Evolutionary conservation across 1,140 invertebrate species (phyloP).

Genomic region (Eupeodes corollae): DNA sequence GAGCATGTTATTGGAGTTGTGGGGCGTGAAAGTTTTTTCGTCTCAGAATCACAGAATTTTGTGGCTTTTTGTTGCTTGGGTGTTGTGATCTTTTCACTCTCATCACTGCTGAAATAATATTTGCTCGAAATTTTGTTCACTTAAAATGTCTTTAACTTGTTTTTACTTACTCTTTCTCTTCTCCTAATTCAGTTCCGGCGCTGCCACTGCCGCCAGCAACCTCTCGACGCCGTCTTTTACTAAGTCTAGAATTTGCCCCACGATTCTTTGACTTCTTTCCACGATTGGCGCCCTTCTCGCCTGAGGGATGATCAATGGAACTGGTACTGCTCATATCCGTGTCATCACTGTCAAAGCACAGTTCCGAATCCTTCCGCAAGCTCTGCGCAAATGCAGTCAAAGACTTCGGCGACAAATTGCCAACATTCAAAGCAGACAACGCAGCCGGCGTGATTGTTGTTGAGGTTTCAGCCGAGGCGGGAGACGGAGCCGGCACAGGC

Average conservation of each 20-base stretch:
- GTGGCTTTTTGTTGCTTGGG: no score
- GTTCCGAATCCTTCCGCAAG: slow-evolving; percentile 16
- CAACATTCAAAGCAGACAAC: slow-evolving; percentile 6
- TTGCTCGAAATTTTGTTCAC: no score
- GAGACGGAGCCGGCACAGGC: neutral
- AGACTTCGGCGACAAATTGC: slow-evolving; percentile 17
- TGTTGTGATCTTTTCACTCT: no score
- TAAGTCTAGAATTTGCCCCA: slow-evolving; percentile 12
- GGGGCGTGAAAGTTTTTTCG: no score
- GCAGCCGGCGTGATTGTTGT: neutral
- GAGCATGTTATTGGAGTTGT: no score
- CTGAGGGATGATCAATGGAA: slow-evolving; percentile 22
- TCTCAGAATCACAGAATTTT: no score
- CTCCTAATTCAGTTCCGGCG: slow-evolving; percentile 5
- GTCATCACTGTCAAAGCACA: slow-evolving; percentile 31
- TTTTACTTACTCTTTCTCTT: slow-evolving; percentile 6
- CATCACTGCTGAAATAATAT: no score
- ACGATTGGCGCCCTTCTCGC: slow-evolving; percentile 10
- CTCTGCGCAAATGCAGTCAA: slow-evolving; percentile 22
- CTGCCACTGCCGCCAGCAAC: neutral
- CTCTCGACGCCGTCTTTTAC: slow-evolving; percentile 29
- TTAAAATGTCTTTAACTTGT: no score
- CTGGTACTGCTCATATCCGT: slow-evolving; percentile 36
- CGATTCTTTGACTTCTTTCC: slow-evolving; percentile 11
- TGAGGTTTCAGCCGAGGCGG: neutral